phyloP scores from a whole-genome alignment of 1,140 invertebrate species.

The Pachypeltis micranthus region DNA sequence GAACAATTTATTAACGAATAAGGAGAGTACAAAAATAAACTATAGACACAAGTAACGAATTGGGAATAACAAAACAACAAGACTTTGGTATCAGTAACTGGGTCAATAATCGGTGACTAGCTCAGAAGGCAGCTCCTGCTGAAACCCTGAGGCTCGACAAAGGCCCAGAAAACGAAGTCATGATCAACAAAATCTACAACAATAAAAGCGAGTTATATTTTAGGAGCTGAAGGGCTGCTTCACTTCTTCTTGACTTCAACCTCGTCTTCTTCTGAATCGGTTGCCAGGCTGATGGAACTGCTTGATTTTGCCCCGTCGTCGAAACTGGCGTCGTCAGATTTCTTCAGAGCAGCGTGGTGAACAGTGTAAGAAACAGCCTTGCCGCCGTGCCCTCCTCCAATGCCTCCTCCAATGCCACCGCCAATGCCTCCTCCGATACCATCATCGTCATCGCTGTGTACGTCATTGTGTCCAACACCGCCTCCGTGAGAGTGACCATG shows the following conservation, averaged over 20 bases:
- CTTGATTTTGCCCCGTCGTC: not conserved
- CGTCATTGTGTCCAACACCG: conserved; percentile 9
- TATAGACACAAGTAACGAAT: too few species aligned
- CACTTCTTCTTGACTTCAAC: not conserved
- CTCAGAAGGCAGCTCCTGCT: too few species aligned
- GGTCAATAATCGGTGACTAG: too few species aligned
- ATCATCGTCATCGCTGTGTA: conserved; percentile 14
- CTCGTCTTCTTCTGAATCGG: not conserved
- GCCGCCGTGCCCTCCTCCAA: not conserved
- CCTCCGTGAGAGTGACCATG: conserved; percentile 12
- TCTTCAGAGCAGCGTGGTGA: conserved; percentile 12
- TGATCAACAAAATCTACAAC: too few species aligned
- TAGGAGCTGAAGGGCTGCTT: not conserved
- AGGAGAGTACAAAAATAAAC: too few species aligned
- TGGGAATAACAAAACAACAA: too few species aligned
- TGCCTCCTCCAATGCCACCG: not conserved
- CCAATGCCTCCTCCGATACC: not conserved
- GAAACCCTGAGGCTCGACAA: too few species aligned
- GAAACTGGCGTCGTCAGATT: conserved; percentile 1
- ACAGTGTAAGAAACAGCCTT: conserved; percentile 14
- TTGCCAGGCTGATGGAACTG: conserved; percentile 6
- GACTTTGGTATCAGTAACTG: too few species aligned
- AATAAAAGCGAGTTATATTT: too few species aligned
- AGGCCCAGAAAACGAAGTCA: too few species aligned
- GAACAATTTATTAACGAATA: too few species aligned